Base-by-base conservation (phyloP, 2,797 vertebrate genomes). In the Cheirogaleus major region DNA sequence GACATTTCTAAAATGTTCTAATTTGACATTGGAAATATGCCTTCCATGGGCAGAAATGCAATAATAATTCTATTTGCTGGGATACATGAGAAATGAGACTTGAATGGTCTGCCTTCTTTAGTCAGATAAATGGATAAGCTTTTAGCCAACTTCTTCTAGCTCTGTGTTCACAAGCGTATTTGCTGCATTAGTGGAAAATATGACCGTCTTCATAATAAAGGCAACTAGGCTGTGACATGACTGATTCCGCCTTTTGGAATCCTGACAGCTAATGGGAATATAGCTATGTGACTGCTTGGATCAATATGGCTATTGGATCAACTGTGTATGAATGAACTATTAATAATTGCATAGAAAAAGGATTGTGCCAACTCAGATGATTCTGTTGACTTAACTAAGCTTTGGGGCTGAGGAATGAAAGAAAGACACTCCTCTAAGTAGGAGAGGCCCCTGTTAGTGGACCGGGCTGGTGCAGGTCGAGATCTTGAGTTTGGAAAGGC, bases 161-260 rank as follows among this genome's bases (percentile, higher is more conserved):
- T 95, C 55, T 52, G 14, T 70, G 85, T 86, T 75, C 81, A 85
- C 35, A 67, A 81, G 80, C 38, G 7, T 73, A 65, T 97, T 91
- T 96, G 41, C 85, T 35, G 32, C 67, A 55, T 95, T 94, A 70
- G 87, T 87, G 67, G 69, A 96, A 94, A 94, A 75, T 61, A 85
- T 67, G 93, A 50, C 20, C 25, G 1, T 45, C 57, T 92, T 90
- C 63, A 48, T 75, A 67, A 83, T 45, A 91, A 65, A 59, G 52
- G 45, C 25, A 14, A 45, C 35, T 55, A 76, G 57, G 20, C 57
- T 83, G 79, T 93, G 48, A 35, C 67, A 30, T 52, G 88, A 83
- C 38, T 65, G 69, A 81, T 43, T 76, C 35, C 14, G 35, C 15
- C 20, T 65, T 93, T 89, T 83, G 79, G 70, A 95, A 94, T 93